Base-by-base conservation (phyloP, 2,888 invertebrate genomes). In the Cryptops parisi region DNA sequence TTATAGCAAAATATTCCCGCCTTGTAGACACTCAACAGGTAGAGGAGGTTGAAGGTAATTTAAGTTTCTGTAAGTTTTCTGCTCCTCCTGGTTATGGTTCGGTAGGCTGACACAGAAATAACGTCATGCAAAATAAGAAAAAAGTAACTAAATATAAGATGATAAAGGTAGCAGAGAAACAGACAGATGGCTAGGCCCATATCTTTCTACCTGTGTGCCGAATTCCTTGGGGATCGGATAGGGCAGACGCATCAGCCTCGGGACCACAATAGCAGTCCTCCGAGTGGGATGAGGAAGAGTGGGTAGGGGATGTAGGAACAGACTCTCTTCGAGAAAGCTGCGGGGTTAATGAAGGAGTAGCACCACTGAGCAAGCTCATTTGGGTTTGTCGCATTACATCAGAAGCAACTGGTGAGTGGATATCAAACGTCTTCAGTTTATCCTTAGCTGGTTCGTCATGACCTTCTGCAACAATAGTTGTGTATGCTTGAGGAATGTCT, bases 261-360 rank as follows among this genome's bases (percentile, higher is more conserved):
- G 57, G 57, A 45, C 57, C 57, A 55, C 57, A 57, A 53, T 57
- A 57, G 53, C 57, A 57, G 52, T 57, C 57, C 57, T 57, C 57
- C 33, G 57, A 57, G 44, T 57, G 57, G 41, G 57, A 55, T 47
- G 57, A 57, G 27, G 55, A 53, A 44, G 57, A 57, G 25, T 57
- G 55, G 33, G 57, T 53, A 27, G 57, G 55, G 46, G 57, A 55
- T 39, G 55, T 53, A 39, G 55, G 55, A 50, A 47, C 53, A 38
- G 33, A 15, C 15, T 33, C 33, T 33, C 33, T 6, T 6, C 33
- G 33, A 33, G 33, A 33, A 15, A 33, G 33, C 15, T 33, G 33
- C 6, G 33, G 33, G 15, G 43, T 22, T 12, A 24, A 41, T 23
- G 21, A 40, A 26, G 49, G 26, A 21, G 33, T 23, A 15, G 41